Evolutionary conservation across 2,113 vertebrate genomes (phyloP), one percentile per base, ranked within the genome.

Genomic region (Colossoma macropomum): DNA sequence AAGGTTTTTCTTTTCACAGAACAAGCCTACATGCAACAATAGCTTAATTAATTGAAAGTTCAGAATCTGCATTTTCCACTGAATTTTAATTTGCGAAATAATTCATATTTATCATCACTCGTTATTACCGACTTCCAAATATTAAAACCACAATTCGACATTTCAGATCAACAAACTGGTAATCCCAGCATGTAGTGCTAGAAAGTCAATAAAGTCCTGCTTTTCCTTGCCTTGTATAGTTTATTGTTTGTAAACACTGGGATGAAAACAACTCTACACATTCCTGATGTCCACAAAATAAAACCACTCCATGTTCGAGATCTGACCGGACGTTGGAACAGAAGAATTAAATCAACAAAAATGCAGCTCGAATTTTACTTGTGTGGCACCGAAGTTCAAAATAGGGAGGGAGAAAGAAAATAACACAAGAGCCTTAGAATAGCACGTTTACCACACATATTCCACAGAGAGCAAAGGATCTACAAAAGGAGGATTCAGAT

Each of bases 401-500:
- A 62, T 13, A 60, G n/a, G 56, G 11, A 54, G 10, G 16, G 21
- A 59, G n/a, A n/a, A 54, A 72, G 66, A 32, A 56, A 82, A 74
- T 10, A 48, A 56, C 41, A 30, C 21, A 48, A 72, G 32, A 62
- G 30, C 19, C 30, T 71, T 72, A 60, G 28, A 78, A 59, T 71
- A 72, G 21, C 54, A 75, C 27, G 32, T 86, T 83, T 62, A 56
- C 63, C 41, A 82, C 75, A 85, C 68, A 70, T 45, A 34, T 65
- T 80, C 77, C 73, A 65, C 45, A 79, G 68, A 77, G 38, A 81
- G 52, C 30, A 34, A 66, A 83, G 88, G 78, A 77, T 60, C 70
- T 77, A 77, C 11, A 8, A 63, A 88, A 84, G 82, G 34, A 77
- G 38, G 45, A 32, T 80, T 78, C 41, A 48, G 27, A 84, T 89